Evolutionary conservation across 2,113 vertebrate species (phyloP).

Genomic region (Pristiophorus japonicus): DNA sequence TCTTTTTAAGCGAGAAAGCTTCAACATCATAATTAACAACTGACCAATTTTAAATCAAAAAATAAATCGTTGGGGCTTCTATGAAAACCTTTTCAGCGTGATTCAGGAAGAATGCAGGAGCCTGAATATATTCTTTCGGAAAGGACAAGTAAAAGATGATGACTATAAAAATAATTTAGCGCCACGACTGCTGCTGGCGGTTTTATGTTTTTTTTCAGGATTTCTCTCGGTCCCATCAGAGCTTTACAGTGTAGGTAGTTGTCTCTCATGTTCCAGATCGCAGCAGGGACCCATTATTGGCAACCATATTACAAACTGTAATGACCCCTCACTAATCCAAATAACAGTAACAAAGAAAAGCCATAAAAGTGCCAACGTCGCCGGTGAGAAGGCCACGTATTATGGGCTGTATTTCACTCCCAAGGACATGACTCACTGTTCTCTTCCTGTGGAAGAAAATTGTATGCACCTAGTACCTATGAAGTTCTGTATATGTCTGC

Average conservation of each 20-base stretch:
- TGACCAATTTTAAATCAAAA: not conserved
- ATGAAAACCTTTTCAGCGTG: not conserved
- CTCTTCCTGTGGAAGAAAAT: too few species aligned
- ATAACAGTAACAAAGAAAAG: conserved; percentile 15
- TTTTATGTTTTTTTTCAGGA: conserved; percentile 17
- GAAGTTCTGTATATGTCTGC: not conserved
- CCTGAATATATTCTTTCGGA: not conserved
- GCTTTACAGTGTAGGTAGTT: conserved; percentile 10
- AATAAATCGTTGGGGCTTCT: not conserved
- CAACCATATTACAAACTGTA: not conserved
- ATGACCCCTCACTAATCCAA: conserved; percentile 7
- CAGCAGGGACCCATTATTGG: conserved; percentile 1
- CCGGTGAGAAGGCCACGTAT: not conserved
- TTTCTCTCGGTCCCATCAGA: not conserved
- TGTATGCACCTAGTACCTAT: not conserved
- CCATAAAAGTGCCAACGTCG: not conserved
- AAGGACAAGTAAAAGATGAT: conserved; percentile 5
- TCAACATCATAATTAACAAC: not conserved
- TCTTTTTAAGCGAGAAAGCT: not conserved
- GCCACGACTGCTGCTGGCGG: conserved; percentile 2
- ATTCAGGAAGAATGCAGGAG: too few species aligned
- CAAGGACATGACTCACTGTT: not conserved
- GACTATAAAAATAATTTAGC: conserved; percentile 30
- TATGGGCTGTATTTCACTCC: not conserved
- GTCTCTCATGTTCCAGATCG: conserved; percentile 14